Base-by-base conservation (phyloP, 2,113 vertebrate species). In the Calypte anna region DNA sequence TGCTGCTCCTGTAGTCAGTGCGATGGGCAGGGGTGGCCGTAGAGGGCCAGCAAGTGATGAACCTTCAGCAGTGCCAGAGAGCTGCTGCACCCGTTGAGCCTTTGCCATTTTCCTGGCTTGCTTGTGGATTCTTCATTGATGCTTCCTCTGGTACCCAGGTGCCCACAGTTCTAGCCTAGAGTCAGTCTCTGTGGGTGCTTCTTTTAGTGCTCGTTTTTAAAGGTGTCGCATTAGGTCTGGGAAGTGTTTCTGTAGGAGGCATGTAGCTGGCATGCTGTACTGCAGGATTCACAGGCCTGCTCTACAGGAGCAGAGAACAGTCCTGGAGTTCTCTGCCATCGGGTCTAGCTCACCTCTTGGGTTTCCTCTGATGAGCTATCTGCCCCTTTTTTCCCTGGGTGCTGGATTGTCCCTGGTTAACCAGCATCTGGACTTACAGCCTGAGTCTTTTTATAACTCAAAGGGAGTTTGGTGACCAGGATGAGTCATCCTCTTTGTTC, bases 261-360 rank as follows among this genome's bases (percentile, higher is more conserved):
- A 25, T 0, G 1, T 55, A 16, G 54, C 46, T 62, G 7, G 36
- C 23, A 0, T 6, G 8, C 23, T 12, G 40, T 24, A 5, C 33
- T 86, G 86, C 64, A 24, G 88, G 27, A 54, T 9, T 61, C 0
- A 0, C 12, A 0, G 21, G 21, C 36, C 48, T 44, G 58, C 9
- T 31, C 24, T 19, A 9, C 12, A 8, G 33, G 3, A 50, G 79
- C 70, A 59, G 51, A 6, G 4, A 12, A 12, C 17, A 14, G 27
- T 25, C 10, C 28, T 66, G 3, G 69, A 28, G 9, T 44, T 54
- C 15, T 54, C 70, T 57, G 58, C 58, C 2, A 3, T 38, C 0
- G 0, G 21, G 20, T 16, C 44, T 31, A 10, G 72, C 28, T 44
- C 31, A 4, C 0, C 0, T 19, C 33, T 59, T 3, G 0, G 7